Evolutionary conservation across 2,888 invertebrate genomes (phyloP), one percentile per base, ranked within the genome.

Genomic region (Thera britannica): DNA sequence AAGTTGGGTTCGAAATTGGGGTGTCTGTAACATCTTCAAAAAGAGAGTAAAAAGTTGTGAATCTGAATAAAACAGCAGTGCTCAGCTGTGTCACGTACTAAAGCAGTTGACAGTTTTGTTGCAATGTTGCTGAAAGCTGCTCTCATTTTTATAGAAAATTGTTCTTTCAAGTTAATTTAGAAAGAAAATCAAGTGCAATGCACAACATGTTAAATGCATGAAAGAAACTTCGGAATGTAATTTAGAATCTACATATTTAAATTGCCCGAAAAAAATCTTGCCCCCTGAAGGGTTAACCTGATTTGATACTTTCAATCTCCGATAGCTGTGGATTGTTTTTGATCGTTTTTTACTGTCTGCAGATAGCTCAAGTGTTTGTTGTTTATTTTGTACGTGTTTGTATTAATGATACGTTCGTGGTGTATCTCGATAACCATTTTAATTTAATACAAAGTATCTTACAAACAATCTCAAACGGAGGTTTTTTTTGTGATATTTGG

Each of bases 401-500:
- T n/a, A n/a, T n/a, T n/a, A n/a, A n/a, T n/a, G n/a, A n/a, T n/a
- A n/a, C n/a, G n/a, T n/a, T n/a, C n/a, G n/a, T n/a, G n/a, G n/a
- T n/a, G n/a, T n/a, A n/a, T n/a, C n/a, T n/a, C n/a, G n/a, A n/a
- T 38, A 48, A 11, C 5, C 11, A 41, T 11, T 46, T 12, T 58
- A 63, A 9, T 55, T 36, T 41, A 38, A 60, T 56, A 59, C 60
- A 60, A 49, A 49, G 48, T 59, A n/a, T 23, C 11, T 55, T 34
- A 55, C 48, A 59, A 80, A 78, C 75, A 73, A 76, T 73, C 73
- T 74, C 67, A n/a, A n/a, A n/a, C n/a, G n/a, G n/a, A 72, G n/a
- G n/a, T n/a, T n/a, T n/a, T n/a, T n/a, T n/a, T n/a, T n/a, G n/a
- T n/a, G n/a, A n/a, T n/a, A n/a, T n/a, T n/a, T n/a, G n/a, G n/a